Conservation (phyloP, 2,888 invertebrate genomes). For the Boloria selene region DNA sequence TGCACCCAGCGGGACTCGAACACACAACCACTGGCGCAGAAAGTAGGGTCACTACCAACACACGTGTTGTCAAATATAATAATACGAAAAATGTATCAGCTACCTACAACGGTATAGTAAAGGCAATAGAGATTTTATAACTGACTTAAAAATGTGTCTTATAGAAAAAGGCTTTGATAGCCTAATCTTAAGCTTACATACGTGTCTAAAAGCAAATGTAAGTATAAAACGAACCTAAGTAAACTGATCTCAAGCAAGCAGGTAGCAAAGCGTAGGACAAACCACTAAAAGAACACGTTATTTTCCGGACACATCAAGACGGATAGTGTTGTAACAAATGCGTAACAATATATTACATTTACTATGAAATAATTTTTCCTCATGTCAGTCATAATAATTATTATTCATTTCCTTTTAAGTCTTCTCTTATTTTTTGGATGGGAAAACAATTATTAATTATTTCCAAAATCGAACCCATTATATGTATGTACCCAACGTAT, state of each 20-base stretch:
- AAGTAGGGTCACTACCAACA: too few relatives aligned
- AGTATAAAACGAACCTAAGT: conserved; percentile 46
- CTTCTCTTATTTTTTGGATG: too few relatives aligned
- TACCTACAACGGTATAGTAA: too few relatives aligned
- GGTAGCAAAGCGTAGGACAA: conserved; percentile 67
- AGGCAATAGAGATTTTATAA: background rate
- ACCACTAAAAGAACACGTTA: conserved; percentile 77
- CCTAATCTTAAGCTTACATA: conserved; percentile 24
- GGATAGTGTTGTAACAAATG: conserved; percentile 49
- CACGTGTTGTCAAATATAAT: too few relatives aligned
- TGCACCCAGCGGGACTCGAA: too few relatives aligned
- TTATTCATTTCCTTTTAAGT: too few relatives aligned
- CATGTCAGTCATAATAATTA: too few relatives aligned
- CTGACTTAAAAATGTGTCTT: background rate
- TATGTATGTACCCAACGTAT: too few relatives aligned
- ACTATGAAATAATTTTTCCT: background rate
- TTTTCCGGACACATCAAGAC: conserved; percentile 66
- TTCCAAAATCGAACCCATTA: too few relatives aligned
- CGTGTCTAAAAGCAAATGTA: conserved; percentile 33
- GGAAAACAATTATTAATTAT: too few relatives aligned
- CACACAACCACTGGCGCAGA: too few relatives aligned
- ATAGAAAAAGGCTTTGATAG: conserved; percentile 9
- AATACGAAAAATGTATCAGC: too few relatives aligned
- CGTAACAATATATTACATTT: conserved; percentile 43
- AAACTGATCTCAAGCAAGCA: conserved; percentile 59